These are phyloP conservation scores for Drosophila prostipennis DNA, from an alignment of 2,888 invertebrate species.

Conservation along the genomic window DNA sequence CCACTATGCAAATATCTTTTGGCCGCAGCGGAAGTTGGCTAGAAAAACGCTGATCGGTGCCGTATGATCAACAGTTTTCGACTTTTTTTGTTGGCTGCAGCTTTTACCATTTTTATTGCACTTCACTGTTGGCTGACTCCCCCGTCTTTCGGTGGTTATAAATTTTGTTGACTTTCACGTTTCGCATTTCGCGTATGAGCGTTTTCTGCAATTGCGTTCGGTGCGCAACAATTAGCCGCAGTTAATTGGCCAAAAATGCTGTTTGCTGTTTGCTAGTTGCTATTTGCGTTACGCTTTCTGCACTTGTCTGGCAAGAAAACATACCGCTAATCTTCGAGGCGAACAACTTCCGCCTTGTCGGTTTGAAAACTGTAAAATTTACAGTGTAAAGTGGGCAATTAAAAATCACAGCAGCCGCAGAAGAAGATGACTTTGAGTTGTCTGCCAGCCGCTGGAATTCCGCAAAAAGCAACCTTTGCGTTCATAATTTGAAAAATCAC, in stretches of 20 bases:
- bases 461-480: conserved; percentile 53
- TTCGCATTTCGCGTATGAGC: conserved; percentile 45
- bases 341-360: conserved; percentile 63
- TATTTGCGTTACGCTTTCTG: conserved; percentile 74
- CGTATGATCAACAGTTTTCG: conserved; percentile 50
- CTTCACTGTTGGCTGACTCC: conserved; percentile 27
- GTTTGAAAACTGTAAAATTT: conserved; percentile 60
- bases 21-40: conserved; percentile 65
- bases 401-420: conserved; percentile 31
- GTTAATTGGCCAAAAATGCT: conserved; percentile 74
- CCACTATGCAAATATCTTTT: conserved; percentile 59
- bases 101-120: neutral
- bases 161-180: conserved; percentile 66
- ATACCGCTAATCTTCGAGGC: conserved; percentile 65
- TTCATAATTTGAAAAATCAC: conserved; percentile 66
- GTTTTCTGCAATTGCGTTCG: conserved; percentile 26
- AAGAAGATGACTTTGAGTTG: conserved; percentile 43
- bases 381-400: conserved; percentile 62
- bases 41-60: conserved; percentile 61
- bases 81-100: conserved; percentile 1
- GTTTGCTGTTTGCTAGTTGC: conserved; percentile 26
- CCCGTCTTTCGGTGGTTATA: conserved; percentile 19
- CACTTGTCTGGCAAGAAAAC: conserved; percentile 55
- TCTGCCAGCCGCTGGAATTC: conserved; percentile 33
- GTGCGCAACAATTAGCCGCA: conserved; percentile 76